phyloP scores from a whole-genome alignment of 2,797 vertebrate species.

The Heliangelus exortis region DNA sequence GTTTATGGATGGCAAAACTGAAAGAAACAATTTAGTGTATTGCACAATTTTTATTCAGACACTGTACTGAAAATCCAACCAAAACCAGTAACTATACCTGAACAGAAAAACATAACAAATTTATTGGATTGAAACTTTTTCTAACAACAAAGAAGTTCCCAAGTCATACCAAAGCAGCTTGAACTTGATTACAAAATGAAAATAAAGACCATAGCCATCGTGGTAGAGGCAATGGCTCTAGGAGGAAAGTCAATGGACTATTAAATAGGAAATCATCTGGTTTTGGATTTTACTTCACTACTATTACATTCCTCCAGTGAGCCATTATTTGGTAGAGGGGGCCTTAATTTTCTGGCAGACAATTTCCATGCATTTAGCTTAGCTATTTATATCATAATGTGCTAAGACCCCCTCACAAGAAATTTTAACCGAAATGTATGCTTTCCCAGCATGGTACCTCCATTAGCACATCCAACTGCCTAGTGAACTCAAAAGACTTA shows the following conservation, averaged over 20 bases:
- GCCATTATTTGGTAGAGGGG: constrained; percentile 64
- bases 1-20: background rate
- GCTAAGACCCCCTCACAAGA: constrained; percentile 72
- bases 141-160: background rate
- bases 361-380: constrained; percentile 73
- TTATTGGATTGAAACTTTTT: constrained; percentile 20
- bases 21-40: background rate
- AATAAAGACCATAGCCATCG: constrained; percentile 73
- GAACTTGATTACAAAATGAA: constrained; percentile 75
- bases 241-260: constrained; percentile 88
- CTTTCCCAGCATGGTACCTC: constrained; percentile 76
- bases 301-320: constrained; percentile 80
- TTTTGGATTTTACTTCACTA: constrained; percentile 87
- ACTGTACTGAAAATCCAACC: background rate
- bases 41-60: background rate
- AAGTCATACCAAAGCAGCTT: constrained; percentile 71
- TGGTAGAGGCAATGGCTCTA: constrained; percentile 74
- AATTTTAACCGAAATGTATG: constrained; percentile 71
- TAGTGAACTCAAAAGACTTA: constrained; percentile 75
- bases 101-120: background rate
- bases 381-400: constrained; percentile 80
- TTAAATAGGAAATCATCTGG: constrained; percentile 91
- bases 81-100: background rate
- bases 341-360: constrained; percentile 72
- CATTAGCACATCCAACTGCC: constrained; percentile 76